These are phyloP conservation scores for Ailuropoda melanoleuca DNA, from an alignment of 2,113 vertebrate species.

Conservation along the genomic window DNA sequence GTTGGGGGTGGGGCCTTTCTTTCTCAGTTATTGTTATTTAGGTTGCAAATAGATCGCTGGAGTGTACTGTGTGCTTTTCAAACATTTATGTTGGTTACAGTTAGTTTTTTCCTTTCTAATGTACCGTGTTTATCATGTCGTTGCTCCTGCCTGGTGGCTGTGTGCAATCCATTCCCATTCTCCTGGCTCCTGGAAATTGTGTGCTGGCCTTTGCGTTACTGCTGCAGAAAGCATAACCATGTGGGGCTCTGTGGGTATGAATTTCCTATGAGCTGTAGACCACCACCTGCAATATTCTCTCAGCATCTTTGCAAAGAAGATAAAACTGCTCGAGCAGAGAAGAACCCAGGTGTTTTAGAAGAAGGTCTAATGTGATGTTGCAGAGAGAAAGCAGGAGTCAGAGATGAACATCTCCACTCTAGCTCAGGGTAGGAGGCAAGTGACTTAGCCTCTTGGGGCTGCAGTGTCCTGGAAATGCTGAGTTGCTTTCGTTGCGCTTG, in stretches of 20 bases:
- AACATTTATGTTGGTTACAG: neutral
- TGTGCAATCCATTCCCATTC: neutral
- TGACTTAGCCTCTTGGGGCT: neutral
- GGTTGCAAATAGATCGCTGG: neutral
- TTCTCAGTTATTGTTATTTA: neutral
- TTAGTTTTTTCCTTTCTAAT: neutral
- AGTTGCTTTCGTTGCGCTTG: neutral
- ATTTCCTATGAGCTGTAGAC: neutral
- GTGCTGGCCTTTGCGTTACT: neutral
- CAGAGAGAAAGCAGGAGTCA: neutral
- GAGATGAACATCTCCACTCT: neutral
- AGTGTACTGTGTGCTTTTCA: neutral
- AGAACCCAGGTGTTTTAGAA: neutral
- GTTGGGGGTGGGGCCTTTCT: neutral
- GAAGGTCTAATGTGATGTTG: too few relatives aligned
- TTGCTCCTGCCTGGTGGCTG: neutral
- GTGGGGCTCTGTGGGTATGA: neutral
- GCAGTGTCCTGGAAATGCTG: fast-evolving
- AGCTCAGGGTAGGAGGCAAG: too few relatives aligned
- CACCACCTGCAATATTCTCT: neutral
- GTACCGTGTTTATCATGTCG: too few relatives aligned
- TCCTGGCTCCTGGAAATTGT: neutral
- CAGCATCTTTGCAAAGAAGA: neutral
- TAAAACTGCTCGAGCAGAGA: neutral
- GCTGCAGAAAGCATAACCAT: neutral